phyloP scores from a whole-genome alignment of 2,888 invertebrate genomes.

The Balanococcus diminutus region DNA sequence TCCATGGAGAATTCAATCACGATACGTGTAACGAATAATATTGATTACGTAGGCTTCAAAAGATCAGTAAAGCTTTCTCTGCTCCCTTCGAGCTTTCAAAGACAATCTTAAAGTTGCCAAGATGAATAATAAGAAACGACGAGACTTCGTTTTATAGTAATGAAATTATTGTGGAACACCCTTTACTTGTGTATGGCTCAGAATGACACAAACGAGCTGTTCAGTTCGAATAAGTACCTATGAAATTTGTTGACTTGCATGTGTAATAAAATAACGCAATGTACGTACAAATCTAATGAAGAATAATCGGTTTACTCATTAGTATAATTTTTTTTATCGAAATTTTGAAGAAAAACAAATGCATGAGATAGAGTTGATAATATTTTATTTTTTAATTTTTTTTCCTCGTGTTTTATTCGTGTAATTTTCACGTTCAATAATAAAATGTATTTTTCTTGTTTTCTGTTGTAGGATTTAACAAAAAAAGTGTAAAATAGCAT shows the following conservation, averaged over 20 bases:
- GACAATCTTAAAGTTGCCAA: too few relatives aligned
- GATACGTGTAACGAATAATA: too few relatives aligned
- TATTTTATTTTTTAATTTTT: too few relatives aligned
- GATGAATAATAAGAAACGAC: too few relatives aligned
- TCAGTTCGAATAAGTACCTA: background rate
- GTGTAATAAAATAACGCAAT: background rate
- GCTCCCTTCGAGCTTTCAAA: too few relatives aligned
- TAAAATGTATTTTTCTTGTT: slow-evolving; percentile 20
- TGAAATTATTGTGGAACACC: background rate
- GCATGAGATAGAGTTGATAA: too few relatives aligned
- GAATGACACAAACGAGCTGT: background rate
- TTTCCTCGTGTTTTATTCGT: background rate
- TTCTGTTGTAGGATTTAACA: slow-evolving; percentile 31
- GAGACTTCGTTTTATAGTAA: too few relatives aligned
- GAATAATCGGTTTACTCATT: background rate
- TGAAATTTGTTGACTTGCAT: background rate
- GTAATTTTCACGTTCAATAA: background rate
- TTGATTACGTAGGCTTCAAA: too few relatives aligned
- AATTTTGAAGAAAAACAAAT: background rate
- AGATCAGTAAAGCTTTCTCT: too few relatives aligned
- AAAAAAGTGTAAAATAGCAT: slow-evolving; percentile 30
- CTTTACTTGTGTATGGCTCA: background rate
- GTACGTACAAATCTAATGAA: background rate
- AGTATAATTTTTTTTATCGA: background rate
- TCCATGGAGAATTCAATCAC: too few relatives aligned